phyloP scores from a whole-genome alignment of 2,888 invertebrate genomes.

The Lasioglossum malachurum region DNA sequence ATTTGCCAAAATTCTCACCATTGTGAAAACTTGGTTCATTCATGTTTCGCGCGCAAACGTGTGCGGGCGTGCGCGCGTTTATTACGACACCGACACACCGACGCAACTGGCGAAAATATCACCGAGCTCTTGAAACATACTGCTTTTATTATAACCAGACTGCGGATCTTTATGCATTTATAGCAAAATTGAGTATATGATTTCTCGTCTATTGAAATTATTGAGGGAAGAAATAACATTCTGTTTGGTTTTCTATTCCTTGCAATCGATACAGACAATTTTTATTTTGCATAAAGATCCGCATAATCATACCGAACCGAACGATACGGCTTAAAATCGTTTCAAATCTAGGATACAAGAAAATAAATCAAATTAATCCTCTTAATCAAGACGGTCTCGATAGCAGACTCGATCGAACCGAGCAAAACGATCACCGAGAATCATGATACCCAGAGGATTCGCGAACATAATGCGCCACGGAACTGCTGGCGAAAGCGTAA shows the following conservation, averaged over 20 bases:
- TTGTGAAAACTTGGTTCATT: conserved; percentile 67
- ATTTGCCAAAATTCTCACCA: conserved; percentile 73
- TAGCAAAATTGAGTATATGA: too few relatives aligned
- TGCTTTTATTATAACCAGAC: not conserved
- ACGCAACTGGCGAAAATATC: conserved; percentile 60
- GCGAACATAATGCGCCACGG: conserved; percentile 24
- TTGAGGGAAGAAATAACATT: too few relatives aligned
- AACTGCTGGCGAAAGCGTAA: conserved; percentile 32
- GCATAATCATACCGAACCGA: not conserved
- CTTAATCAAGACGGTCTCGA: not conserved
- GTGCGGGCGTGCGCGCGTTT: conserved; percentile 30
- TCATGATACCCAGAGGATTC: conserved; percentile 44
- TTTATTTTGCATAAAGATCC: too few relatives aligned
- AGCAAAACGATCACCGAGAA: conserved; percentile 1
- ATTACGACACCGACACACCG: conserved; percentile 28
- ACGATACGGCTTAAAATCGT: not conserved
- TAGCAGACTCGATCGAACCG: not conserved
- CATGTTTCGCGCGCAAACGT: conserved; percentile 55
- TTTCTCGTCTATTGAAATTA: too few relatives aligned
- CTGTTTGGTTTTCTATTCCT: too few relatives aligned
- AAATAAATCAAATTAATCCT: too few relatives aligned
- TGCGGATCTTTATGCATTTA: too few relatives aligned
- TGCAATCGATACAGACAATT: too few relatives aligned
- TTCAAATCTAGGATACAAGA: not conserved
- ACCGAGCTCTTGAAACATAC: not conserved